Percentiles rank a stretch among this genome's conserved stretches.
Conservation (phyloP, 2,797 vertebrate genomes). For the Diceros bicornis region DNA sequence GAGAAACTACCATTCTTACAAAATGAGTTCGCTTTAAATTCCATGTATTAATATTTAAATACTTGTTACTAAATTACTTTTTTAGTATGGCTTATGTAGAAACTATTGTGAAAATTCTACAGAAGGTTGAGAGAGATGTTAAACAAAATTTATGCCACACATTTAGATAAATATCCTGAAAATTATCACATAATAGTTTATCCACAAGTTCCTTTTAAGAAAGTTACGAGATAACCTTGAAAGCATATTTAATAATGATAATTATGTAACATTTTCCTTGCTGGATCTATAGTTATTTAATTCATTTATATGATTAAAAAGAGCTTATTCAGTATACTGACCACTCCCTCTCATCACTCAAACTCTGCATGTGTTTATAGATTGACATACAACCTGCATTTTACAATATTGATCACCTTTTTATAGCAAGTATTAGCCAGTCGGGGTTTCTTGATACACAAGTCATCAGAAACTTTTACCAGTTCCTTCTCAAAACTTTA, state of each 20-base stretch:
- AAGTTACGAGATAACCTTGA: background rate
- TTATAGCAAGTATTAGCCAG: background rate
- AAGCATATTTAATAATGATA: background rate
- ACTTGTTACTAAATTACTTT: background rate
- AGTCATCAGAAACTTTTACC: conserved; percentile 52
- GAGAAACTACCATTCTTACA: background rate
- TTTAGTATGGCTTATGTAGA: background rate
- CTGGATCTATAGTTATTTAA: background rate
- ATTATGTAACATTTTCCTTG: background rate
- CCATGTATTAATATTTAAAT: background rate
- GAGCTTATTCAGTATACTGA: background rate
- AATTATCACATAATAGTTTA: background rate
- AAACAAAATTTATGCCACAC: background rate
- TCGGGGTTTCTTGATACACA: background rate
- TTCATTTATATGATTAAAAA: background rate
- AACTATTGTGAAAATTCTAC: background rate
- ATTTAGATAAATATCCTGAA: background rate
- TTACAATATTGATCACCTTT: background rate
- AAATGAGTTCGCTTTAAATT: background rate
- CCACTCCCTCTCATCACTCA: background rate
- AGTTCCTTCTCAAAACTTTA: conserved; percentile 55
- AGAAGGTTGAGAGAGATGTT: background rate
- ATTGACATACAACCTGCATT: background rate
- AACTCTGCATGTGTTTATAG: background rate
- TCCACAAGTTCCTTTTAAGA: background rate